Percentiles rank a stretch among this genome's conserved stretches.
Conservation (phyloP, 2,797 vertebrate genomes). For the Simalia tracyae region DNA sequence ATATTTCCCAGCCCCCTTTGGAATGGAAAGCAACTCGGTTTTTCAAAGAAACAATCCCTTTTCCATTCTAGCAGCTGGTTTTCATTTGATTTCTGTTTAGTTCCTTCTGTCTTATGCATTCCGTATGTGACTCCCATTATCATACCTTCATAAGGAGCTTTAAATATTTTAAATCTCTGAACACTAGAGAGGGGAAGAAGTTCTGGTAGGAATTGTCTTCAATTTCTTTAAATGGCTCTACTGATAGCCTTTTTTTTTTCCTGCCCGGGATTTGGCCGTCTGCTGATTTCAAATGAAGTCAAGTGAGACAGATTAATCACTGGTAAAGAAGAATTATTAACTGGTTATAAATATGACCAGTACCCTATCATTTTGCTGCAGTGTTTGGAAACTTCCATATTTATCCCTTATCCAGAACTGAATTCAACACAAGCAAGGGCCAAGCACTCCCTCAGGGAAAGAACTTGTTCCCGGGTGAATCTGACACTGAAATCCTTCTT, state of each 20-base stretch:
- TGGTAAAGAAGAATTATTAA: constrained; percentile 39
- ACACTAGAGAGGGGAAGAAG: not conserved
- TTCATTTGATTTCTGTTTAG: constrained; percentile 29
- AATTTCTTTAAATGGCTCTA: not conserved
- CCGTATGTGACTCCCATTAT: constrained; percentile 22
- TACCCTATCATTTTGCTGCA: constrained; percentile 38
- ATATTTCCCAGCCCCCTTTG: not conserved
- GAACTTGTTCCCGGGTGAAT: not conserved
- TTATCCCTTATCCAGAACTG: constrained; percentile 8
- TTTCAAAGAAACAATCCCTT: not conserved
- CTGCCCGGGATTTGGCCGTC: constrained; percentile 30
- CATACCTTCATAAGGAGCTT: constrained; percentile 25
- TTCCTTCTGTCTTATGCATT: constrained; percentile 16
- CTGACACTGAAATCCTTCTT: not conserved
- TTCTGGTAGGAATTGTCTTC: constrained; percentile 8
- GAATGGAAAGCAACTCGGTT: not conserved
- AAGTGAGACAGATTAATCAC: constrained; percentile 35
- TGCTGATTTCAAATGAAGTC: constrained; percentile 26
- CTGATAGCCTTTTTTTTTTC: not conserved
- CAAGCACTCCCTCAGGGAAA: not conserved
- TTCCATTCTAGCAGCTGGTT: not conserved
- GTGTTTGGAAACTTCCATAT: constrained; percentile 41
- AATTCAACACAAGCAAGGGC: constrained; percentile 37
- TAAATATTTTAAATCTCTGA: constrained; percentile 26
- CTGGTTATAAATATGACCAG: constrained; percentile 41